Evolutionary conservation across 1,140 invertebrate genomes (phyloP).

Genomic region (Rhagoletis zephyria): DNA sequence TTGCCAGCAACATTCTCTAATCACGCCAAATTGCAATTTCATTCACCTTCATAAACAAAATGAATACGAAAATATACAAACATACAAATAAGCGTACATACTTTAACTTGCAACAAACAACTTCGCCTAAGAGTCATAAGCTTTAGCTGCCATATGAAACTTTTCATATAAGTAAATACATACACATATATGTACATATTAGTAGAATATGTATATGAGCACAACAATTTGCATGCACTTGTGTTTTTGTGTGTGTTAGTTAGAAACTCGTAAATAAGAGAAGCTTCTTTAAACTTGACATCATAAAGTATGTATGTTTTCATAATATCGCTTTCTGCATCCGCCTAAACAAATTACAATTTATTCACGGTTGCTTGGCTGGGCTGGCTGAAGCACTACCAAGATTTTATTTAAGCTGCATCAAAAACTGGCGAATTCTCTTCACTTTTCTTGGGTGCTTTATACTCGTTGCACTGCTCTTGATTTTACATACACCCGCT

Average conservation of each 20-base stretch:
- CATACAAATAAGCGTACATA: no score
- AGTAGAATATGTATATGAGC: no score
- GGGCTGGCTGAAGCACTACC: not conserved
- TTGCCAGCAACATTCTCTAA: no score
- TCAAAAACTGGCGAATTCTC: not conserved
- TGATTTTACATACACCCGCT: not conserved
- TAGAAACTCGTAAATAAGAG: not conserved
- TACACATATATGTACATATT: not conserved
- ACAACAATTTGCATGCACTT: no score
- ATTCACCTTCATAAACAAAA: no score
- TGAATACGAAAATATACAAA: no score
- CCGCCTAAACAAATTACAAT: slow-evolving; percentile 1
- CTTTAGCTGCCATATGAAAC: not conserved
- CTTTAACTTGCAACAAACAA: not conserved
- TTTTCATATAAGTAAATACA: not conserved
- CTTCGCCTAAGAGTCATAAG: not conserved
- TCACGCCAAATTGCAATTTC: no score
- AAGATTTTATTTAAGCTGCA: not conserved
- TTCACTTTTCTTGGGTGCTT: not conserved
- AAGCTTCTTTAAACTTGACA: not conserved
- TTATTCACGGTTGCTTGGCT: not conserved
- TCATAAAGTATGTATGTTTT: not conserved
- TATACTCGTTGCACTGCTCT: not conserved
- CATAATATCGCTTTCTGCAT: not conserved
- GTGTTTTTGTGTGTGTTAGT: not conserved